Conservation (phyloP, 2,888 invertebrate genomes). For the Drosophila merina region DNA sequence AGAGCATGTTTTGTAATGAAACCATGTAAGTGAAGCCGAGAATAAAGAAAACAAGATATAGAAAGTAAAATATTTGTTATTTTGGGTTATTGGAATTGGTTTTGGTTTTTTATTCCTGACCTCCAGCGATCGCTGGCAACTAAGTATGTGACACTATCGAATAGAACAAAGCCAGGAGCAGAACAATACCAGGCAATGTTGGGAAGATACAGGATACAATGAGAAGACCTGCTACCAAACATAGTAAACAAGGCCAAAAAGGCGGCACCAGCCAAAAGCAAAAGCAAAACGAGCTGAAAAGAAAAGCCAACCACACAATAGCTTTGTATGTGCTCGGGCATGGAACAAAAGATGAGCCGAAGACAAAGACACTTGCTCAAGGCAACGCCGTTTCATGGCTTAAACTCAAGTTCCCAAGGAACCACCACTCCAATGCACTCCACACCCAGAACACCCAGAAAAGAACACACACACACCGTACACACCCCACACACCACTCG, state of each 20-base stretch:
- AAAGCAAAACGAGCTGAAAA: slow-evolving; percentile 29
- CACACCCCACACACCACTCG: slow-evolving; percentile 4
- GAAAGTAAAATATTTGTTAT: slow-evolving; percentile 18
- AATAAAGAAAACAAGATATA: slow-evolving; percentile 48
- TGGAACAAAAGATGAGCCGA: slow-evolving; percentile 73
- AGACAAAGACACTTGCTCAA: slow-evolving; percentile 74
- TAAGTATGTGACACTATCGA: slow-evolving; percentile 64
- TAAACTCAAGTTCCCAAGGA: slow-evolving; percentile 55
- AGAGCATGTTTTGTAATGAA: slow-evolving; percentile 64
- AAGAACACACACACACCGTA: slow-evolving; percentile 20
- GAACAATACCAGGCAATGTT: slow-evolving; percentile 49
- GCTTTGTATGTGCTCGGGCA: slow-evolving; percentile 36
- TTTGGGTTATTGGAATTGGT: neutral
- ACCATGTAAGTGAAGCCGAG: slow-evolving; percentile 60
- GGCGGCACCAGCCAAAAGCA: slow-evolving; percentile 42
- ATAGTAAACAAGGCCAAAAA: slow-evolving; percentile 40
- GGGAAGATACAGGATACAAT: slow-evolving; percentile 38
- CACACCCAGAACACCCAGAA: slow-evolving; percentile 42
- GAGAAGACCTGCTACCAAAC: slow-evolving; percentile 50
- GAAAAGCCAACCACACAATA: slow-evolving; percentile 65
- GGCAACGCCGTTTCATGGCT: slow-evolving; percentile 59
- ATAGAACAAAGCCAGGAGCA: slow-evolving; percentile 48
- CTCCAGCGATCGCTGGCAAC: slow-evolving; percentile 47
- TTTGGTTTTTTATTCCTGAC: slow-evolving; percentile 58
- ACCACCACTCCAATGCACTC: slow-evolving; percentile 43